Percentiles rank a stretch among this genome's conserved stretches.
phyloP scores from a whole-genome alignment of 2,888 invertebrate species.

The Euphydryas editha region DNA sequence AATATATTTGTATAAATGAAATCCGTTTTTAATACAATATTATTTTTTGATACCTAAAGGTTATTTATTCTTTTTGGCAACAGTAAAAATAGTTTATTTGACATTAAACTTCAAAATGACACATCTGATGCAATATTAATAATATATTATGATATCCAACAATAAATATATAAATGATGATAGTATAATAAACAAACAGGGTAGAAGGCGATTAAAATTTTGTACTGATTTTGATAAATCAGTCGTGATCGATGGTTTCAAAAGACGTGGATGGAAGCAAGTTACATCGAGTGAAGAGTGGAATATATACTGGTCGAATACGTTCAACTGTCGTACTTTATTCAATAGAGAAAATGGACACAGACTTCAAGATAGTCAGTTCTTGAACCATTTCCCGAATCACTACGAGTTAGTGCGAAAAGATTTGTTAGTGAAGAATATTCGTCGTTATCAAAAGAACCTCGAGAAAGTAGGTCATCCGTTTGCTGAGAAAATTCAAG shows the following conservation, averaged over 20 bases:
- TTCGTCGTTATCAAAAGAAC: conserved; percentile 96
- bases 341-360: conserved; percentile 97
- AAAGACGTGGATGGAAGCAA: conserved; percentile 94
- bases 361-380: conserved; percentile 95
- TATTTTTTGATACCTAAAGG: no score
- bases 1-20: no score
- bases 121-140: background rate
- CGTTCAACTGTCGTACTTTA: conserved; percentile 94
- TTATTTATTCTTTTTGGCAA: no score
- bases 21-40: no score
- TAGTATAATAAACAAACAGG: conserved; percentile 30
- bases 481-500: conserved; percentile 89
- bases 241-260: conserved; percentile 95
- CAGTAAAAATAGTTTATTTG: background rate
- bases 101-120: background rate
- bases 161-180: background rate
- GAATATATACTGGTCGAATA: conserved; percentile 98
- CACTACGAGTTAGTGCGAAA: conserved; percentile 97
- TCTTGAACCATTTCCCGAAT: conserved; percentile 98
- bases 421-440: conserved; percentile 97
- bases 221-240: conserved; percentile 97
- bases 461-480: conserved; percentile 95
- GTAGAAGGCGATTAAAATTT: conserved; percentile 62
- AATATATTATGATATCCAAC: background rate
- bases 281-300: conserved; percentile 95